Conservation (phyloP, 1,140 invertebrate species). For the Zaprionus ornatus region DNA sequence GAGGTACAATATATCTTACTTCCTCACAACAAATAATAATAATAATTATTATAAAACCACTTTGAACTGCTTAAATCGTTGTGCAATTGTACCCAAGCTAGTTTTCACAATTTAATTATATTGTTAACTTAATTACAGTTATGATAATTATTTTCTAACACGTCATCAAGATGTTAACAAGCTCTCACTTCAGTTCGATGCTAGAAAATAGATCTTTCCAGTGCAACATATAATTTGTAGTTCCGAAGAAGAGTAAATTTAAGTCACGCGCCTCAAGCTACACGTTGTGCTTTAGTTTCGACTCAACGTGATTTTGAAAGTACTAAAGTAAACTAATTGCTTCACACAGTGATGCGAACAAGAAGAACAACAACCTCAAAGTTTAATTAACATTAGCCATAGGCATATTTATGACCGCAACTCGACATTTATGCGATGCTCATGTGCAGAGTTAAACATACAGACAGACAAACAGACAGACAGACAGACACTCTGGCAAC, state of each 20-base stretch:
- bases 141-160: too few relatives aligned
- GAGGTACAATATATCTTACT: too few relatives aligned
- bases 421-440: slow-evolving; percentile 35
- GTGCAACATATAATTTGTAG: too few relatives aligned
- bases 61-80: too few relatives aligned
- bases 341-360: neutral
- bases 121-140: too few relatives aligned
- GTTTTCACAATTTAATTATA: too few relatives aligned
- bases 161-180: too few relatives aligned
- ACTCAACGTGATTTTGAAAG: neutral
- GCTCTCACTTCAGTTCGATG: too few relatives aligned
- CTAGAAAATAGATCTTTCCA: too few relatives aligned
- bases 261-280: neutral
- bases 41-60: too few relatives aligned
- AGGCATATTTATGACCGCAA: slow-evolving; percentile 57
- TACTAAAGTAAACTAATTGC: slow-evolving; percentile 12
- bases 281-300: neutral
- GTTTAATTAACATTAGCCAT: slow-evolving; percentile 51
- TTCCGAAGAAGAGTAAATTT: neutral
- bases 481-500: slow-evolving; percentile 11
- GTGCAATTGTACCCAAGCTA: too few relatives aligned
- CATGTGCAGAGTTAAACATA: neutral
- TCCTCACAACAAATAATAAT: too few relatives aligned
- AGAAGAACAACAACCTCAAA: slow-evolving; percentile 33
- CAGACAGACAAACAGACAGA: neutral